phyloP scores from a whole-genome alignment of 1,140 invertebrate genomes.

The Micrasema minimum region DNA sequence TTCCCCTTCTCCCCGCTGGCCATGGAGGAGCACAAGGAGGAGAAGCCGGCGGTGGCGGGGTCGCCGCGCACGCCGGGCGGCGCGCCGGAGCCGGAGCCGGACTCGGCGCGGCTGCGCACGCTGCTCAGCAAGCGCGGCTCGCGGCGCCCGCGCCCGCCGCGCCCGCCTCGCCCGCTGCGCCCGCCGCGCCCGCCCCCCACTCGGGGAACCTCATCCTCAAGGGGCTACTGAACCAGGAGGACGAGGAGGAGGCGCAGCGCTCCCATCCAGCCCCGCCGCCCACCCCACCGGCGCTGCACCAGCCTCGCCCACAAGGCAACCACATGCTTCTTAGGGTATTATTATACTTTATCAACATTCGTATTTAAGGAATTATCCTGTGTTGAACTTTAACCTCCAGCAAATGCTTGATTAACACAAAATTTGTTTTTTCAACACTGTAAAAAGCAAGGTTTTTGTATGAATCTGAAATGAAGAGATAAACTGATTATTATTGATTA shows the following conservation, averaged over 20 bases:
- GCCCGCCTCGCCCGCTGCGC: slow-evolving; percentile 49
- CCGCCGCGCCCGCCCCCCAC: slow-evolving; percentile 49
- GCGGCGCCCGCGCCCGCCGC: slow-evolving; percentile 11
- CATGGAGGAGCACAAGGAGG: slow-evolving; percentile 47
- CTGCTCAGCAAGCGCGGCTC: slow-evolving; percentile 70
- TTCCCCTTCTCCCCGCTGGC: slow-evolving; percentile 45
- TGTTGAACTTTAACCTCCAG: no score
- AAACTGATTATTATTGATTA: no score
- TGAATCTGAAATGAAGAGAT: no score
- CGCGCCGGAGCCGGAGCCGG: slow-evolving; percentile 60
- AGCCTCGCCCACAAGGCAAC: slow-evolving; percentile 64
- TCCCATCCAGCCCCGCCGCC: slow-evolving; percentile 40
- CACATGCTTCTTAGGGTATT: slow-evolving; percentile 81
- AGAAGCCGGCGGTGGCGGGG: slow-evolving; percentile 30
- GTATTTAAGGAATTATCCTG: no score
- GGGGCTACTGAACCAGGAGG: slow-evolving; percentile 82
- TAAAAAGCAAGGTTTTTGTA: no score
- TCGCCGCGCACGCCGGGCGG: slow-evolving; percentile 62
- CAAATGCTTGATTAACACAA: no score
- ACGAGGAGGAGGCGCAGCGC: slow-evolving; percentile 75
- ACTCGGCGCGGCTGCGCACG: slow-evolving; percentile 74
- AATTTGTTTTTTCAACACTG: no score
- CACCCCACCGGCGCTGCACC: slow-evolving; percentile 58
- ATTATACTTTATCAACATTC: no score
- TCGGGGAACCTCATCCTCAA: slow-evolving; percentile 72